Base-by-base conservation (phyloP, 1,140 invertebrate genomes). In the Brachionus calyciflorus region DNA sequence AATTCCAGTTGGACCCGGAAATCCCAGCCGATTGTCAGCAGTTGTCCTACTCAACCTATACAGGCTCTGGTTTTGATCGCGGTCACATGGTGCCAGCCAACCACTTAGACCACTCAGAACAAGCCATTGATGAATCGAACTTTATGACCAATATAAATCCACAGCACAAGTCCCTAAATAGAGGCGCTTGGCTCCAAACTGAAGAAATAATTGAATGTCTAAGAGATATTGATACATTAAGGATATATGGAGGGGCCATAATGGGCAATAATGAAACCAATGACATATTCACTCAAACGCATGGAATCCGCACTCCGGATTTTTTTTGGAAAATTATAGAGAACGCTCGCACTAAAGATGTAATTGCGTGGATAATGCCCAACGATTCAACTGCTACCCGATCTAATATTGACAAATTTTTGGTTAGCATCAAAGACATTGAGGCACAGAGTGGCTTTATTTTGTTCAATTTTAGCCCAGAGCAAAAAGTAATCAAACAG, bases 281-380 rank as follows among this genome's bases (percentile, higher is more conserved):
- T 55, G 51, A 55, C 24, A 9, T 55, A 19, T 55, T 55, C 51
- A 21, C 14, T 17, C 24, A 24, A 26, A 55, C 51, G 12, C 51
- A 55, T 55, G 51, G 51, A 9, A 55, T 55, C 14, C 51, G 51
- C 14, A 55, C 51, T 55, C 51, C 51, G 10, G 51, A 55, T 55
- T 55, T 55, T 24, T 55, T 17, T 26, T 55, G 51, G 51, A 55
- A 55, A 55, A 55, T 55, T 24, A 55, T 55, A 28, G 51, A 55
- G 51, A 55, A 55, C 24, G 17, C 51, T 26, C 51, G 51, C 5
- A 55, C 51, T 12, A 55, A 55, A 28, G 51, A 55, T 55, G 51
- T 28, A 24, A 30, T 55, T 55, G 51, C 51, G 14, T 55, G 51
- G 51, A 55, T 55, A 12, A 55, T 55, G 51, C 51, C 51, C n/a